Percentiles rank a stretch among this genome's conserved stretches.
phyloP scores from a whole-genome alignment of 2,888 invertebrate genomes.

The Drosophila subsilvestris region DNA sequence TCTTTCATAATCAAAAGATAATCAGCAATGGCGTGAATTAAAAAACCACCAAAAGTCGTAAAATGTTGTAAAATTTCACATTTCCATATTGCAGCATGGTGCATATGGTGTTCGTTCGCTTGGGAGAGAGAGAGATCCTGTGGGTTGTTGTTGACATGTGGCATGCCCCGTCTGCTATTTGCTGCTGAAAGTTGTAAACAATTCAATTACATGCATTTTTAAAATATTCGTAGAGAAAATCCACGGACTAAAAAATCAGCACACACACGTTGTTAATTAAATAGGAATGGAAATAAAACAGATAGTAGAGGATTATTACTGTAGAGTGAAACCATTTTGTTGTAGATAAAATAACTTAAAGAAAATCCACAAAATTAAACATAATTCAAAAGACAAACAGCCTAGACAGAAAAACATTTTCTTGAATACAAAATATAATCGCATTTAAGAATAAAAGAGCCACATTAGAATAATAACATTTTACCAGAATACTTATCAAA shows the following conservation, averaged over 20 bases:
- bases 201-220: conserved; percentile 36
- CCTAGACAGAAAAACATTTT: neutral
- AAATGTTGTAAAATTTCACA: conserved; percentile 12
- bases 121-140: neutral
- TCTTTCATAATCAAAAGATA: conserved; percentile 12
- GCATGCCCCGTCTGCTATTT: neutral
- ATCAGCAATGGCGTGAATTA: neutral
- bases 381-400: too few species aligned
- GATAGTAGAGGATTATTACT: too few species aligned
- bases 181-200: conserved; percentile 42
- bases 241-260: neutral
- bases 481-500: too few species aligned
- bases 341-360: too few species aligned
- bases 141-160: conserved; percentile 22
- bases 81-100: conserved; percentile 6
- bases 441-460: neutral
- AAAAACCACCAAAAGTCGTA: neutral
- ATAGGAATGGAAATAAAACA: neutral
- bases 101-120: conserved; percentile 1
- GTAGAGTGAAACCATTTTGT: too few species aligned
- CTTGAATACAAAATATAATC: neutral
- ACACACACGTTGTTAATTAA: neutral
- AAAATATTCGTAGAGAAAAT: neutral
- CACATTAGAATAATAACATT: neutral
- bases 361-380: too few species aligned